Evolutionary conservation across 2,888 invertebrate species (phyloP), one percentile per base, ranked within the genome.

Genomic region (Sminthurinus aureus): DNA sequence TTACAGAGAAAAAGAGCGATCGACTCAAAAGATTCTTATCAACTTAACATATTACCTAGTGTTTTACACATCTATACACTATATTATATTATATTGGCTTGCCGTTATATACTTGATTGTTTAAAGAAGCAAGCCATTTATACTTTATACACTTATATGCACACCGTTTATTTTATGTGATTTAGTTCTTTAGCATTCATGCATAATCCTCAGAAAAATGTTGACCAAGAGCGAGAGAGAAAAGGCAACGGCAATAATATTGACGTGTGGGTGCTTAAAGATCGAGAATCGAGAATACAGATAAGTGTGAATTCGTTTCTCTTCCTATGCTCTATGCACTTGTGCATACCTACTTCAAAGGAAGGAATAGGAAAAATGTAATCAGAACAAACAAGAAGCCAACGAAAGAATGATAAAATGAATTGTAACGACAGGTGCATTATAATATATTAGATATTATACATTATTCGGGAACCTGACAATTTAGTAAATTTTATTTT

Each of bases 221-320:
- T 71, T 24, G 24, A 24, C 20, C n/a, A 67, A 22, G 22, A 18
- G n/a, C 6, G n/a, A 20, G 20, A 67, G 20, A 67, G 67, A 20
- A 38, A n/a, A 1, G 38, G 69, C 69, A 73, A 26, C 26, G 18
- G 11, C 26, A 24, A 24, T 15, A 73, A 26, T 73, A 66, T 66
- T 66, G 64, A 78, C 66, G 78, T 78, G 78, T 78, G 78, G 78
- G 78, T 78, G 78, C 58, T 26, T 73, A 26, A 73, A 18, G 26
- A 24, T 69, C 2, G 69, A 12, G 20, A 66, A 20, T 66, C n/a
- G n/a, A n/a, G n/a, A n/a, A 66, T n/a, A 66, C 24, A 77, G 78
- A 22, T 66, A 78, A 66, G 78, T 78, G 78, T 78, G 78, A 78
- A 78, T 78, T 78, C 78, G 66, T 78, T 78, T 78, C 24, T 66